Base-by-base conservation (phyloP, 2,113 vertebrate genomes). In the Eulacestoma nigropectus region DNA sequence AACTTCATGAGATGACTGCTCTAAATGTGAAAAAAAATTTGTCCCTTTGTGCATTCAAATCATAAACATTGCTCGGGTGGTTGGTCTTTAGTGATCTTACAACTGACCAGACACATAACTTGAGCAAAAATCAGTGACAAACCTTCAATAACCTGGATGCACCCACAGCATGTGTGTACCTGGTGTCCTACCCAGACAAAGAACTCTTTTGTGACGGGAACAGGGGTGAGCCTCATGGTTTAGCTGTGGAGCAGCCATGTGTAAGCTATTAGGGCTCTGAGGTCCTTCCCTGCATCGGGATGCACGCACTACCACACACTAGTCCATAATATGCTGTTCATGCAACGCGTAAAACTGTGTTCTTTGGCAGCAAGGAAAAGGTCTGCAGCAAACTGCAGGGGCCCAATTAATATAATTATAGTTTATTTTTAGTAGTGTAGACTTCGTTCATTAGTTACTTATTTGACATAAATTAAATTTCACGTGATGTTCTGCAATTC, bases 381-480 rank as follows among this genome's bases (percentile, higher is more conserved):
- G 96, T 95, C 97, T 94, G 94, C 90, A 96, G 92, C 90, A 93
- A 97, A 95, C 95, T 96, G 93, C 94, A 97, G 92, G 95, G 95
- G 94, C 93, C 94, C 93, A 96, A 97, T 97, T 97, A 96, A 97
- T 96, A 90, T 94, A 97, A 97, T 97, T 97, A 96, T 87, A 92
- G 92, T 87, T 96, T 96, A 97, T 96, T 97, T 97, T 97, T 97
- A 97, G 95, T 96, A 89, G 92, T 74, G 87, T 95, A 93, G 84
- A 96, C 96, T 97, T 97, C 95, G 95, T 94, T 96, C 94, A 95
- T 97, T 97, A 95, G 93, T 95, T 97, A 96, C 89, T 95, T 97
- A 95, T 96, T 91, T 94, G 92, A 97, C 92, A 95, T 74, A 95
- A 96, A 97, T 97, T 97, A 97, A 95, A 97, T 95, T 95, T 94